phyloP scores from a whole-genome alignment of 2,113 vertebrate species.

The Dasyurus viverrinus region DNA sequence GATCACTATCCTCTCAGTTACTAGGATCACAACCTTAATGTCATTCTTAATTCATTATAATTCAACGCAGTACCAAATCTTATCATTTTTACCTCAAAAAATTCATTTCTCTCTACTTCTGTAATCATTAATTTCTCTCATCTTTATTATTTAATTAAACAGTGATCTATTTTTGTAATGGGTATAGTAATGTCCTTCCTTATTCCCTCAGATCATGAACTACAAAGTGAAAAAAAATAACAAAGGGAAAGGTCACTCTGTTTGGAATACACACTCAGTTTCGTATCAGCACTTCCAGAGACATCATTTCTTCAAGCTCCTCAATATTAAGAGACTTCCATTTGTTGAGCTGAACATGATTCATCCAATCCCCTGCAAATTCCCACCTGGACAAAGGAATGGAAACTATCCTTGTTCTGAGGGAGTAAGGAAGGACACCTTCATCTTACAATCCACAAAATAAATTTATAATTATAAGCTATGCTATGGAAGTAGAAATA shows the following conservation, averaged over 20 bases:
- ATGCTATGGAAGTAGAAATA: not conserved
- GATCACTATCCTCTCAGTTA: not conserved
- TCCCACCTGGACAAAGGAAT: not conserved
- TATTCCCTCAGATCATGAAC: not conserved
- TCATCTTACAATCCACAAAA: not conserved
- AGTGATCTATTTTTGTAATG: not conserved
- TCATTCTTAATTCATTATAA: not conserved
- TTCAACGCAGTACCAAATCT: not conserved
- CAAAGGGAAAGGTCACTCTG: not conserved
- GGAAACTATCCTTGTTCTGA: not conserved
- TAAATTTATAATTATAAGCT: not conserved
- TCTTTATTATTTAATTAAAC: not conserved
- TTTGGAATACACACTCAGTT: not conserved
- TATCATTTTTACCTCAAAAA: not conserved
- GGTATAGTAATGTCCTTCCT: fast-evolving
- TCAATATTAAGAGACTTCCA: not conserved
- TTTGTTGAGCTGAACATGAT: not conserved
- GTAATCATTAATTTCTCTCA: not conserved
- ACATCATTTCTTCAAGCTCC: not conserved
- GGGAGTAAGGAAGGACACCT: not conserved
- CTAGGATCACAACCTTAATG: not conserved
- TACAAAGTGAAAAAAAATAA: not conserved
- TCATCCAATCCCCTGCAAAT: not conserved
- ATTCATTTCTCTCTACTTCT: not conserved
- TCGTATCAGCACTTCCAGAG: not conserved